phyloP scores from a whole-genome alignment of 2,888 invertebrate species.

The Caradrina clavipalpis region DNA sequence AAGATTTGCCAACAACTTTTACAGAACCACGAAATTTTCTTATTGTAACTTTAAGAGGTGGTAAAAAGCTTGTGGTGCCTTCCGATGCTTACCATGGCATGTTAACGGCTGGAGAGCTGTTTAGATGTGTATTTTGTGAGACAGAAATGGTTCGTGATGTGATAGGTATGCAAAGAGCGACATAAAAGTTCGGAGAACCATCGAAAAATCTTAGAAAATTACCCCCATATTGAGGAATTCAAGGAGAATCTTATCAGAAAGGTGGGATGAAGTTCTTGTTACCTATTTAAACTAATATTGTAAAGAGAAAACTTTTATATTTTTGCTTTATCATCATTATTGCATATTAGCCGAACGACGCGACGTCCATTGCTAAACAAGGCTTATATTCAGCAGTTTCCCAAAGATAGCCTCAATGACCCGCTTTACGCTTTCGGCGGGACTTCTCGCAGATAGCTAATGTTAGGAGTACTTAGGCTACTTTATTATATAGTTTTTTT shows the following conservation, averaged over 20 bases:
- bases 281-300: no score
- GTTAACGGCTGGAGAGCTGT: conserved; percentile 69
- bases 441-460: no score
- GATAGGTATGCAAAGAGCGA: conserved; percentile 68
- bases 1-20: conserved; percentile 27
- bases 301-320: no score
- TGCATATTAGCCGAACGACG: no score
- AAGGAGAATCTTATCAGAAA: conserved; percentile 77
- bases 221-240: conserved; percentile 75
- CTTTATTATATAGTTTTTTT: no score
- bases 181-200: conserved; percentile 74
- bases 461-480: no score
- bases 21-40: conserved; percentile 66
- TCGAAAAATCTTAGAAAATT: conserved; percentile 63
- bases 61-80: conserved; percentile 76
- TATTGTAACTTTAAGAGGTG: conserved; percentile 76
- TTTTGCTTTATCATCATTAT: no score
- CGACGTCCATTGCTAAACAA: no score
- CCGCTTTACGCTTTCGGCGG: no score
- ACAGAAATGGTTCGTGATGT: conserved; percentile 67
- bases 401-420: no score
- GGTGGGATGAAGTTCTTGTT: conserved; percentile 63
- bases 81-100: conserved; percentile 80
- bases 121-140: conserved; percentile 77
- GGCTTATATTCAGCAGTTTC: no score